Percentiles rank a stretch among this genome's conserved stretches.
Evolutionary conservation across 2,797 vertebrate genomes (phyloP).

Genomic region (Taenioides sp.): DNA sequence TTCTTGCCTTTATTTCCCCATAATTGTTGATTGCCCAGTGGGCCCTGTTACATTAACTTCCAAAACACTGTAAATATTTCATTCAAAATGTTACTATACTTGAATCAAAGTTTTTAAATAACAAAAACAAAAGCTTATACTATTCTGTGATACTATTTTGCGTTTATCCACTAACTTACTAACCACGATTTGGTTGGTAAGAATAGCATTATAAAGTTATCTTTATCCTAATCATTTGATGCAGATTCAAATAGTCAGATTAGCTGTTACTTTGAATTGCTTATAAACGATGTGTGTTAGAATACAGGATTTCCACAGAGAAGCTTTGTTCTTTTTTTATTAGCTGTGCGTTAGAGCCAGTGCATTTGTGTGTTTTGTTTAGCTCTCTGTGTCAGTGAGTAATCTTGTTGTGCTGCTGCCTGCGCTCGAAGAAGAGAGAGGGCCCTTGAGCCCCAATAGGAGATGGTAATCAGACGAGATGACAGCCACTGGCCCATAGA

Average conservation of each 20-base stretch:
- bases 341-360: conserved; percentile 20
- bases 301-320: conserved; percentile 7
- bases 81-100: background rate
- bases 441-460: conserved; percentile 58
- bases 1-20: no score
- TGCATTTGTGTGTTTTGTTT: conserved; percentile 30
- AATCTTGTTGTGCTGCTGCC: conserved; percentile 55
- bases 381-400: conserved; percentile 38
- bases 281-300: background rate
- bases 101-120: background rate
- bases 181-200: background rate
- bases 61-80: background rate
- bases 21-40: background rate
- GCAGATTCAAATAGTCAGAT: background rate
- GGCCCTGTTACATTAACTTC: background rate
- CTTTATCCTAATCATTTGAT: conserved; percentile 1
- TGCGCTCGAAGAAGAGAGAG: conserved; percentile 45
- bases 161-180: background rate
- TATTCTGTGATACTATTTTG: background rate
- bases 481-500: conserved; percentile 57
- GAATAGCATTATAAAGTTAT: background rate
- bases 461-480: conserved; percentile 65
- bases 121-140: background rate
- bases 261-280: background rate
- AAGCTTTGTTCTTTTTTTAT: conserved; percentile 22